Evolutionary conservation across 2,888 invertebrate genomes (phyloP).

Genomic region (Ariolimax columbianus): DNA sequence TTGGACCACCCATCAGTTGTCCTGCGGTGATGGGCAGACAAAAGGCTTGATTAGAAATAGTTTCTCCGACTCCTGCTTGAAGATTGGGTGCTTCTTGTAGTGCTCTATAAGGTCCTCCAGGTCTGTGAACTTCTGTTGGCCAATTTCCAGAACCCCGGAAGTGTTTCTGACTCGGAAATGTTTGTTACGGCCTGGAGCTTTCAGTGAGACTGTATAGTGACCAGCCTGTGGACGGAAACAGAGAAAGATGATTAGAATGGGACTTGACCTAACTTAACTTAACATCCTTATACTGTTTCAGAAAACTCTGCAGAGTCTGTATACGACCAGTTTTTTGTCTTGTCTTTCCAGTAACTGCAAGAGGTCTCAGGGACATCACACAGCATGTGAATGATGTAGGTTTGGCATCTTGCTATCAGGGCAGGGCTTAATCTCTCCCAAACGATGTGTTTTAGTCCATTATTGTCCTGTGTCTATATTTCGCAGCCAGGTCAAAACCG

Average conservation of each 20-base stretch:
- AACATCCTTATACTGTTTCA: too few relatives aligned
- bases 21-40: constrained; percentile 64
- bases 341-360: too few relatives aligned
- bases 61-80: constrained; percentile 92
- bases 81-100: constrained; percentile 99
- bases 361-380: too few relatives aligned
- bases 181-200: constrained; percentile 98
- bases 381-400: too few relatives aligned
- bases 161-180: constrained; percentile 97
- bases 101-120: constrained; percentile 98
- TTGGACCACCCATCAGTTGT: constrained; percentile 39
- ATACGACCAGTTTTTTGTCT: too few relatives aligned
- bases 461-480: too few relatives aligned
- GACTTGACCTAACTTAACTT: too few relatives aligned
- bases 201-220: constrained; percentile 97
- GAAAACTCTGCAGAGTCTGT: too few relatives aligned
- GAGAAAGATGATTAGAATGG: neutral
- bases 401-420: too few relatives aligned
- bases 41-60: constrained; percentile 96
- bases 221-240: constrained; percentile 86
- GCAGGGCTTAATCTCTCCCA: too few relatives aligned
- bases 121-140: constrained; percentile 96
- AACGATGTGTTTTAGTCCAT: too few relatives aligned
- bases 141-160: constrained; percentile 93
- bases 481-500: too few relatives aligned